phyloP scores from a whole-genome alignment of 2,113 vertebrate genomes.

The Malurus cyaneus region DNA sequence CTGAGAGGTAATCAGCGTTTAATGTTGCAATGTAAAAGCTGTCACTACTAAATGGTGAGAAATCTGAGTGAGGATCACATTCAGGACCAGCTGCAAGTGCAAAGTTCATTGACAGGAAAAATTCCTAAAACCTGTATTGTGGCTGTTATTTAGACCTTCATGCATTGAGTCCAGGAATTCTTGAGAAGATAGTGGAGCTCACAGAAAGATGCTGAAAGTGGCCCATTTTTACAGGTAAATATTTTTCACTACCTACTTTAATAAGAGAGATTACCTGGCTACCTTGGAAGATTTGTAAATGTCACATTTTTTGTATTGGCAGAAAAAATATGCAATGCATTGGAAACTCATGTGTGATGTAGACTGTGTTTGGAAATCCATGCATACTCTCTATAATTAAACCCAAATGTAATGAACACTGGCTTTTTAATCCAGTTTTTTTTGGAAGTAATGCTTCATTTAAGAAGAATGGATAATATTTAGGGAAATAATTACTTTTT shows the following conservation, averaged over 20 bases:
- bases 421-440: not conserved
- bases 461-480: not conserved
- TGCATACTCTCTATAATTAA: not conserved
- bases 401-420: not conserved
- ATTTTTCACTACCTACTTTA: not conserved
- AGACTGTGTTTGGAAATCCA: not conserved
- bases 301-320: not conserved
- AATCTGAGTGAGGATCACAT: not conserved
- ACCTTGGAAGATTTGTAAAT: not conserved
- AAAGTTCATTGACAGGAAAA: not conserved
- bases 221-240: not conserved
- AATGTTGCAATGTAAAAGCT: not conserved
- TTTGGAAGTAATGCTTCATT: not conserved
- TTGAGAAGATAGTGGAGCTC: not conserved
- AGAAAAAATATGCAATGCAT: not conserved
- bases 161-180: not conserved
- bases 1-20: not conserved
- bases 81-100: not conserved
- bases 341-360: not conserved
- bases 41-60: not conserved
- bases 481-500: not conserved
- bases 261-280: not conserved
- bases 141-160: accelerated
- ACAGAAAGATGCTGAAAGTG: not conserved
- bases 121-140: accelerated